phyloP scores from a whole-genome alignment of 2,113 vertebrate species.

The Orientallactaga bullata region DNA sequence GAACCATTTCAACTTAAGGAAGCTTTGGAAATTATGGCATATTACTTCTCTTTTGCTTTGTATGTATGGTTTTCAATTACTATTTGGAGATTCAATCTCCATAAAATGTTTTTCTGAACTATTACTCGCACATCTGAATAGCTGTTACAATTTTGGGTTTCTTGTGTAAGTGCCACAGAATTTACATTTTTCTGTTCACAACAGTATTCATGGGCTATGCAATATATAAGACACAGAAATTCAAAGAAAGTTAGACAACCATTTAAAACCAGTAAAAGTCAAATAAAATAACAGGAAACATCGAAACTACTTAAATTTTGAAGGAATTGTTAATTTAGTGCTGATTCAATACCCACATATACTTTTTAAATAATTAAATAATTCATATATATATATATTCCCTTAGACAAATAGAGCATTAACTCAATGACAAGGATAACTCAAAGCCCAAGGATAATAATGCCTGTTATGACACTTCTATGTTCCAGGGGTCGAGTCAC shows the following conservation, averaged over 20 bases:
- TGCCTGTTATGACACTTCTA: not conserved
- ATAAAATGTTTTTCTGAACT: conserved; percentile 63
- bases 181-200: conserved; percentile 59
- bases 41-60: conserved; percentile 75
- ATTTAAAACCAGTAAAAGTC: conserved; percentile 8
- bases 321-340: conserved; percentile 13
- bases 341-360: not conserved
- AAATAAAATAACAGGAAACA: not conserved
- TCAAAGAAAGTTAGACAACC: conserved; percentile 39
- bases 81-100: conserved; percentile 68
- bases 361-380: no score
- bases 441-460: not conserved
- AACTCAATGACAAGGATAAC: not conserved
- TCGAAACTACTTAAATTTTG: conserved; percentile 41
- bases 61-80: conserved; percentile 12
- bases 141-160: conserved; percentile 21
- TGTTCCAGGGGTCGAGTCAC: not conserved
- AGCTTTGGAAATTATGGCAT: not conserved
- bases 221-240: conserved; percentile 44
- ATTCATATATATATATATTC: no score
- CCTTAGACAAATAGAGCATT: not conserved
- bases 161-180: conserved; percentile 42
- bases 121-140: conserved; percentile 61
- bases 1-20: conserved; percentile 34
- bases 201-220: conserved; percentile 73